phyloP scores from a whole-genome alignment of 2,113 vertebrate genomes.

The Cyprinus carpio region DNA sequence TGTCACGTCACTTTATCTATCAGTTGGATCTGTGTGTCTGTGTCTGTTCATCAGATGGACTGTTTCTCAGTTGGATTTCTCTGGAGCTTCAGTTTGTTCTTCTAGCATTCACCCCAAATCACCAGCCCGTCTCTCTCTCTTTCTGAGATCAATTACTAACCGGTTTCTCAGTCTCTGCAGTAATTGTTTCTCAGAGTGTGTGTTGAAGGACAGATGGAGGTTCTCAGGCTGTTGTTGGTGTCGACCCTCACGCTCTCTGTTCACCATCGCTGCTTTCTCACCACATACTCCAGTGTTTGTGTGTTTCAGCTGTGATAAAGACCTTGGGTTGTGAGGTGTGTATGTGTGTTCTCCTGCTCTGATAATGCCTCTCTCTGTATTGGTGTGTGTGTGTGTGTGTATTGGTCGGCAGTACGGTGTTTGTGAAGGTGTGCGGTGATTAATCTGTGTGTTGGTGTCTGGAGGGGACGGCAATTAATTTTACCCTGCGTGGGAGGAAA shows the following conservation, averaged over 20 bases:
- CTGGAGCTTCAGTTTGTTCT: neutral
- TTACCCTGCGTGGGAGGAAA: conserved; percentile 18
- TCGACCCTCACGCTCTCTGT: neutral
- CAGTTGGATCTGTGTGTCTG: neutral
- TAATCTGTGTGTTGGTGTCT: conserved; percentile 30
- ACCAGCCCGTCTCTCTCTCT: neutral
- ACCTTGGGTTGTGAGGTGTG: neutral
- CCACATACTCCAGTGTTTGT: neutral
- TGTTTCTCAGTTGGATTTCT: neutral
- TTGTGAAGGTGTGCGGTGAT: conserved; percentile 20
- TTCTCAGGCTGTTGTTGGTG: neutral
- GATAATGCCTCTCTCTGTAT: neutral
- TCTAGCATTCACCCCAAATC: neutral
- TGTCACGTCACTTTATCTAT: too few relatives aligned
- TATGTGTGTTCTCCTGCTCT: neutral
- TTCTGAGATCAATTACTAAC: neutral
- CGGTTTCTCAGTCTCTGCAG: neutral
- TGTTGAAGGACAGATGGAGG: conserved; percentile 1
- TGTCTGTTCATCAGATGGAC: neutral
- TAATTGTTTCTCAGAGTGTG: conserved; percentile 9
- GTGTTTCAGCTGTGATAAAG: neutral
- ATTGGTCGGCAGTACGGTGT: neutral
- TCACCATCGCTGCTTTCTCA: neutral
- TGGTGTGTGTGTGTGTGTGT: neutral
- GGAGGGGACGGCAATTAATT: conserved; percentile 23